Evolutionary conservation across 2,113 vertebrate species (phyloP).

Genomic region (Azemiops feae): DNA sequence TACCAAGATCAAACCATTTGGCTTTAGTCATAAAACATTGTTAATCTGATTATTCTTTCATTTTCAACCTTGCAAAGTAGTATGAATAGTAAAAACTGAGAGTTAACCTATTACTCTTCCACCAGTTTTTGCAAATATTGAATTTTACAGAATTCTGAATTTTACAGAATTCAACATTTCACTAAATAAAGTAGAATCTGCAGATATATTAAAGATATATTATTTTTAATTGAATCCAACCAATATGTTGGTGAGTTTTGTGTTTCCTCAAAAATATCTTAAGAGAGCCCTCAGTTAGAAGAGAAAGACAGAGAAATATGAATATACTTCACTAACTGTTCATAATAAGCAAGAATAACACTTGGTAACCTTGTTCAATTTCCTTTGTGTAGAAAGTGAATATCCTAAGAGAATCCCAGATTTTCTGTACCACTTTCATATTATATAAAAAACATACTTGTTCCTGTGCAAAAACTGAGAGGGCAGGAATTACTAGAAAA

Average conservation of each 20-base stretch:
- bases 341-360: background rate
- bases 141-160: background rate
- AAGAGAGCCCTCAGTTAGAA: background rate
- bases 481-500: background rate
- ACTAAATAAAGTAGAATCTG: background rate
- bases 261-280: background rate
- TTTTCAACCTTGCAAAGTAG: background rate
- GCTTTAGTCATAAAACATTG: background rate
- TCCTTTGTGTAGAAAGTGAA: background rate
- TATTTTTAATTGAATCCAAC: background rate
- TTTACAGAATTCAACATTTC: background rate
- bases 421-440: background rate
- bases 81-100: background rate
- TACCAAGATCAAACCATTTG: background rate
- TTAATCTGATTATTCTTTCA: background rate
- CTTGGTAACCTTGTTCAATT: background rate
- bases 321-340: background rate
- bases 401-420: background rate
- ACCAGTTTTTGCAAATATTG: background rate
- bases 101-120: background rate
- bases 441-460: background rate
- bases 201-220: background rate
- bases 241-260: background rate
- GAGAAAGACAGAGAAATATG: background rate
- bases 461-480: background rate